Conservation (phyloP, 2,797 vertebrate genomes). For the Cyclura pinguis region DNA sequence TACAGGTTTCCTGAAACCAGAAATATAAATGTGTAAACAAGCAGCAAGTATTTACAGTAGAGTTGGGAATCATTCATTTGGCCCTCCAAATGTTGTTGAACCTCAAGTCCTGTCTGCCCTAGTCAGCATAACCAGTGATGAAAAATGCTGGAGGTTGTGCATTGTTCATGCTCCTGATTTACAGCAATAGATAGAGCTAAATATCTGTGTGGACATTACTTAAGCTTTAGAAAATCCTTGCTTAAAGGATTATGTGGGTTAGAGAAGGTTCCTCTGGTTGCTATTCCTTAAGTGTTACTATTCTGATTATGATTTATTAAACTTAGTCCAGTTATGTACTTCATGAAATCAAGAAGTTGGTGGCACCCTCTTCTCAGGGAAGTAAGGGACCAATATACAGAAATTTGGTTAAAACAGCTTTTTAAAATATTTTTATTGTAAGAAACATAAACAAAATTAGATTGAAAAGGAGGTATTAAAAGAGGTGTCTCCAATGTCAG, state of each 20-base stretch:
- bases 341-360: neutral
- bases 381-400: neutral
- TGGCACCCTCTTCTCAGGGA: neutral
- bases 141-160: too few species aligned
- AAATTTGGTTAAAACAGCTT: neutral
- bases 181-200: conserved; percentile 6
- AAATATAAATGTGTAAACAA: neutral
- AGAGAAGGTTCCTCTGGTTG: conserved; percentile 8
- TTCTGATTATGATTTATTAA: neutral
- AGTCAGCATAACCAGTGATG: too few species aligned
- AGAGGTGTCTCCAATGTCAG: neutral
- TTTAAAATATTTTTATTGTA: neutral
- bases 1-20: neutral
- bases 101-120: too few species aligned
- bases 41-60: neutral
- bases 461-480: neutral
- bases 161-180: too few species aligned
- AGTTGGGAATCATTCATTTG: too few species aligned
- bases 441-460: neutral
- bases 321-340: too few species aligned
- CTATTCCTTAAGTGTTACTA: neutral
- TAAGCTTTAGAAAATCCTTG: neutral
- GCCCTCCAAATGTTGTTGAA: too few species aligned
- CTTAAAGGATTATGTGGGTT: conserved; percentile 7
- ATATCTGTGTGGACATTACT: neutral